Evolutionary conservation across 2,888 invertebrate species (phyloP).

Genomic region (Eristalis tenax): DNA sequence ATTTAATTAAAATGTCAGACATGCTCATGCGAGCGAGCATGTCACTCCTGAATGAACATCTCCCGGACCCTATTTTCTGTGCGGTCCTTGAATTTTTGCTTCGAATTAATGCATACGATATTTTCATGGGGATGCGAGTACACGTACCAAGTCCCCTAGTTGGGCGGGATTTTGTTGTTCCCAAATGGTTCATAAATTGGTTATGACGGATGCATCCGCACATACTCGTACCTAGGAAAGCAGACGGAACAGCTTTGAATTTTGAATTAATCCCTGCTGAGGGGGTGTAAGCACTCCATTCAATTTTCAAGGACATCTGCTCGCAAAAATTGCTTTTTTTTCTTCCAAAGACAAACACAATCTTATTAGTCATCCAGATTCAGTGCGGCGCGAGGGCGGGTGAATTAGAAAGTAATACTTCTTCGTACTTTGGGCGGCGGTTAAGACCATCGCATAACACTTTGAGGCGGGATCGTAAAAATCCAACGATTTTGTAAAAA

Average conservation of each 20-base stretch:
- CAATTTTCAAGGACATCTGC: slow-evolving; percentile 48
- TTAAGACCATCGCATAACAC: slow-evolving; percentile 42
- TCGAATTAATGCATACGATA: neutral
- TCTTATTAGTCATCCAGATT: slow-evolving; percentile 33
- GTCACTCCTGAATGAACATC: neutral
- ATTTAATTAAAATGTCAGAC: neutral
- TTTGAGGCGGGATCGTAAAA: slow-evolving; percentile 53
- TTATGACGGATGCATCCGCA: neutral
- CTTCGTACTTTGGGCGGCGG: slow-evolving; percentile 27
- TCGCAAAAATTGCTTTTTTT: slow-evolving; percentile 33
- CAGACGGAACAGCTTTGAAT: neutral
- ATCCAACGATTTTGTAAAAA: slow-evolving; percentile 49
- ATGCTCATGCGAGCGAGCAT: neutral
- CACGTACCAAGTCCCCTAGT: neutral
- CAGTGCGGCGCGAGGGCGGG: neutral
- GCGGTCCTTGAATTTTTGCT: neutral
- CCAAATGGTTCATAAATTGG: neutral
- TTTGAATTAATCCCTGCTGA: slow-evolving; percentile 18
- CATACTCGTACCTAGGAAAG: neutral
- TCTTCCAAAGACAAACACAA: slow-evolving; percentile 29
- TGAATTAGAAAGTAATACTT: slow-evolving; percentile 42
- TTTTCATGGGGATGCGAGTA: neutral
- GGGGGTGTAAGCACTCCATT: slow-evolving; percentile 29
- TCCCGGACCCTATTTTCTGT: neutral
- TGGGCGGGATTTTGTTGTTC: neutral